These are phyloP conservation scores for Peromyscus maniculatus DNA, from an alignment of 2,113 vertebrate genomes.

Conservation along the genomic window DNA sequence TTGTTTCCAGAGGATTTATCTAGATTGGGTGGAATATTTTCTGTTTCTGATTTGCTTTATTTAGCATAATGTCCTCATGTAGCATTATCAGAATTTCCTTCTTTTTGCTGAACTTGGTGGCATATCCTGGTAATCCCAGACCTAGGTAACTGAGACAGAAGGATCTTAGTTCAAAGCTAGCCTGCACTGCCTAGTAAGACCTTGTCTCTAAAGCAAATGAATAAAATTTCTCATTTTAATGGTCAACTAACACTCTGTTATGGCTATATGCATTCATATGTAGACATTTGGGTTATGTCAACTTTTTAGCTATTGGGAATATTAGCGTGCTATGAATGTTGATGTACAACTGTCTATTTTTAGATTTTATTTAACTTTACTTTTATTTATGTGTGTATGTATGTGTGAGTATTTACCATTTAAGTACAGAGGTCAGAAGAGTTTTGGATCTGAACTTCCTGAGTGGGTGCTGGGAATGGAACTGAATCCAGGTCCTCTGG, in stretches of 20 bases:
- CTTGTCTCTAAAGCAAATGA: background rate
- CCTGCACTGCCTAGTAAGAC: background rate
- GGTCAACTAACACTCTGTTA: background rate
- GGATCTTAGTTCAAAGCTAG: background rate
- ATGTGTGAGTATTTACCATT: background rate
- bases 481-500: background rate
- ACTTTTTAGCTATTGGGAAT: background rate
- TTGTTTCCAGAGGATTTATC: background rate
- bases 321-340: background rate
- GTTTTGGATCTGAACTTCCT: background rate
- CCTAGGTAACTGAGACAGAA: background rate
- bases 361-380: background rate
- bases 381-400: background rate
- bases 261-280: background rate
- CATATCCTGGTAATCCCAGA: background rate
- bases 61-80: background rate
- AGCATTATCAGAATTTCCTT: background rate
- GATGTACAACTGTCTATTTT: background rate
- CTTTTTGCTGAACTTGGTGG: background rate
- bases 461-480: background rate
- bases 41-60: background rate
- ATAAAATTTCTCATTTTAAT: background rate
- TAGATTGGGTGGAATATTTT: background rate
- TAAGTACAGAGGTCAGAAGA: background rate
- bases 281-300: background rate